phyloP scores from a whole-genome alignment of 2,797 vertebrate genomes.

The Otolemur crassicaudatus region DNA sequence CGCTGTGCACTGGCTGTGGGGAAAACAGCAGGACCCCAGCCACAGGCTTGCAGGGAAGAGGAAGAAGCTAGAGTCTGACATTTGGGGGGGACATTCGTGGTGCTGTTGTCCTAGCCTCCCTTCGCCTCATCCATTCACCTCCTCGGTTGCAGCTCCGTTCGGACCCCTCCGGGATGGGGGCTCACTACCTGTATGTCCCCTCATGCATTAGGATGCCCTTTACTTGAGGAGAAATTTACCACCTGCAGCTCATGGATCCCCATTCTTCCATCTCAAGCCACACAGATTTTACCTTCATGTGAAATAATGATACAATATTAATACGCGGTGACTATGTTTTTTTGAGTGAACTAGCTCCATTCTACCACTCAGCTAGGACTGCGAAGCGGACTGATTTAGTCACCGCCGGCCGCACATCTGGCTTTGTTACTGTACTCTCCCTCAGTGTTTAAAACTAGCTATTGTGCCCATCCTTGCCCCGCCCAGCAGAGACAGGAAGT shows the following conservation, averaged over 20 bases:
- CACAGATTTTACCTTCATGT: not conserved
- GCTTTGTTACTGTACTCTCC: not conserved
- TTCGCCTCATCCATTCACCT: rapidly evolving
- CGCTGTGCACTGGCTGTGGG: not conserved
- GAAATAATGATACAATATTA: not conserved
- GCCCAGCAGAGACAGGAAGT: conserved; percentile 75
- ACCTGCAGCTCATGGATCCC: not conserved
- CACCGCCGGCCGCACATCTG: no score
- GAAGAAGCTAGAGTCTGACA: not conserved
- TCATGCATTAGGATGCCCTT: not conserved
- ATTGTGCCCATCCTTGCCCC: not conserved
- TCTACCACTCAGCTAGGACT: no score
- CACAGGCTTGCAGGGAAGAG: not conserved
- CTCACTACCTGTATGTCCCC: not conserved
- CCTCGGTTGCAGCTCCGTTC: not conserved
- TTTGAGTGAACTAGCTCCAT: not conserved
- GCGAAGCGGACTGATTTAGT: no score
- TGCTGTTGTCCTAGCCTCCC: not conserved
- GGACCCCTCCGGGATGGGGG: rapidly evolving
- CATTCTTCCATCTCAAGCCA: not conserved
- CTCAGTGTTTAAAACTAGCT: not conserved
- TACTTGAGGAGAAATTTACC: not conserved
- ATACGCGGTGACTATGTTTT: rapidly evolving
- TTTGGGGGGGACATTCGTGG: not conserved
- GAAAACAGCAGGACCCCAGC: not conserved